phyloP scores from a whole-genome alignment of 2,797 vertebrate species.

The Agapornis canus region DNA sequence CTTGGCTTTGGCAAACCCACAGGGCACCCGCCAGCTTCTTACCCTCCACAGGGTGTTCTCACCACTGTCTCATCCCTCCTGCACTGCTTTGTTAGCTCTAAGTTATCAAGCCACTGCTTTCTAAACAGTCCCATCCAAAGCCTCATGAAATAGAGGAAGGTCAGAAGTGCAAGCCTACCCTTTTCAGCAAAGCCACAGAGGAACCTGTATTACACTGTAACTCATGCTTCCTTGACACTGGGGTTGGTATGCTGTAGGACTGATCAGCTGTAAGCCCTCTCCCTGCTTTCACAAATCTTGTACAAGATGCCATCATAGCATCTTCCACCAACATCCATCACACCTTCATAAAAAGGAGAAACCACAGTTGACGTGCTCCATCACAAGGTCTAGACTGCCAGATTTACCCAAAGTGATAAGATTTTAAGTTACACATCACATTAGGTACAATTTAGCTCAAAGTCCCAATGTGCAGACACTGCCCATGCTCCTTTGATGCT shows the following conservation, averaged over 20 bases:
- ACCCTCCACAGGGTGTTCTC: accelerated
- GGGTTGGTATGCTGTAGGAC: neutral
- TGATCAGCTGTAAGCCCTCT: neutral
- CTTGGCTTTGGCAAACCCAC: neutral
- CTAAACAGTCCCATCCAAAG: neutral
- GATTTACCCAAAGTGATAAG: neutral
- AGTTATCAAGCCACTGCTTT: neutral
- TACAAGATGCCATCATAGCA: neutral
- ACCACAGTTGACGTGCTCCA: neutral
- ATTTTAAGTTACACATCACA: neutral
- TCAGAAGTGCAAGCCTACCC: neutral
- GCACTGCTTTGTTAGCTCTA: neutral
- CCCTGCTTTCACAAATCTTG: neutral
- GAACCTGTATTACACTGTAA: neutral
- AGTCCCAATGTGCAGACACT: neutral
- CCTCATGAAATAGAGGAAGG: neutral
- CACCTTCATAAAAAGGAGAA: neutral
- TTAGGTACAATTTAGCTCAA: neutral
- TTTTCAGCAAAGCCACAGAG: neutral
- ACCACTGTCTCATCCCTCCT: neutral
- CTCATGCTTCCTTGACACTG: neutral
- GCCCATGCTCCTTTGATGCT: neutral
- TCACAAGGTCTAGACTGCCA: neutral
- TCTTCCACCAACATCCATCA: neutral
- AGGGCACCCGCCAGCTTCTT: neutral